Evolutionary conservation across 2,797 vertebrate species (phyloP).

Genomic region (Gallinago nigripennis): DNA sequence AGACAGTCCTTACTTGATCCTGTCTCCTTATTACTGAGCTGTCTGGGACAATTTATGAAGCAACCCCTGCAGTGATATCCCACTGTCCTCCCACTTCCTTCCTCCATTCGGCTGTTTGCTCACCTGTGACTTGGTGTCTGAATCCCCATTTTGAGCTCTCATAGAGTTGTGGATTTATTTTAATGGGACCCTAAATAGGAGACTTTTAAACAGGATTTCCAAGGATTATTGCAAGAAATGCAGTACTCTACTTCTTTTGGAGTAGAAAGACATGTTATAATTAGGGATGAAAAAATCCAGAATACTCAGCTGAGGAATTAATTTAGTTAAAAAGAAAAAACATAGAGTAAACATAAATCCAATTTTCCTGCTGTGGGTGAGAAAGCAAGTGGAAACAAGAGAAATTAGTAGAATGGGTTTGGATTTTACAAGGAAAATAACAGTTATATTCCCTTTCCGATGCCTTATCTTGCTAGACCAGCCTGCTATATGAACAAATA

Average conservation of each 20-base stretch:
- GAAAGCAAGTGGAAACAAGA: neutral
- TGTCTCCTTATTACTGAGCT: neutral
- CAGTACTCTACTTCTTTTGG: neutral
- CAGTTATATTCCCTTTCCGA: neutral
- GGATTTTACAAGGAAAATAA: neutral
- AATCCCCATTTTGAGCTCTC: neutral
- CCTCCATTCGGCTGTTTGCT: neutral
- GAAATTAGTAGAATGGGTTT: neutral
- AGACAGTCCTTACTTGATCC: neutral
- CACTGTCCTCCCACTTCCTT: neutral
- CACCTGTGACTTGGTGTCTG: neutral
- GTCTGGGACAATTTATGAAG: slow-evolving; percentile 16
- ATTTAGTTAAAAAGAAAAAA: neutral
- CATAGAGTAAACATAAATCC: neutral
- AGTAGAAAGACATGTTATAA: neutral
- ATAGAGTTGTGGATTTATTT: neutral
- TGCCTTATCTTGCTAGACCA: neutral
- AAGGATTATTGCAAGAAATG: neutral
- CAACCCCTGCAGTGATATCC: neutral
- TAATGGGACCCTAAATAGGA: neutral
- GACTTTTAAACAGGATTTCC: neutral
- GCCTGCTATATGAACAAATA: neutral
- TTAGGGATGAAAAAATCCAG: neutral
- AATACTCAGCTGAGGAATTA: accelerated
- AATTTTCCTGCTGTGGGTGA: neutral